These are phyloP conservation scores for Leptocoma aspasia DNA, from an alignment of 2,113 vertebrate species.

Conservation along the genomic window DNA sequence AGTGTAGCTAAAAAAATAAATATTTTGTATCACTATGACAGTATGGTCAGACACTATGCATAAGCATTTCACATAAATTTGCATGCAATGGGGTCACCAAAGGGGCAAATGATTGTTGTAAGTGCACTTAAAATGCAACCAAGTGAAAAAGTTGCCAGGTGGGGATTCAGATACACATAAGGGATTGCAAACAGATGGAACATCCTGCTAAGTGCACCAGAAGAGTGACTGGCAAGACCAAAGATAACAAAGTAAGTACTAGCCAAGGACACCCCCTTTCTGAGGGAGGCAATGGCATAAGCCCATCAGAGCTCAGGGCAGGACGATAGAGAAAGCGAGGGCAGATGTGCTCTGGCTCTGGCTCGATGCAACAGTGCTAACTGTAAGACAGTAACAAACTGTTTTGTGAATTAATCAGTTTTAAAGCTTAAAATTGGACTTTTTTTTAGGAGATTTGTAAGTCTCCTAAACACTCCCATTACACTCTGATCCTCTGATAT, in stretches of 20 bases:
- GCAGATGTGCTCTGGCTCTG: not conserved
- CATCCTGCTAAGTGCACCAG: not conserved
- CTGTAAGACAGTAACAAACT: not conserved
- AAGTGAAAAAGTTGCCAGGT: not conserved
- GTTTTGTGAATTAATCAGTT: not conserved
- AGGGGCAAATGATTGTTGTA: not conserved
- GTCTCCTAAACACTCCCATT: not conserved
- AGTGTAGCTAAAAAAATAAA: not conserved
- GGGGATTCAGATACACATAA: not conserved
- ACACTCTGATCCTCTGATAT: not conserved
- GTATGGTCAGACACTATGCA: not conserved
- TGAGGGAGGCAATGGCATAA: not conserved
- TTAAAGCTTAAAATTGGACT: not conserved
- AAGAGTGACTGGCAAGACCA: not conserved
- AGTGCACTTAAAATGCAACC: not conserved
- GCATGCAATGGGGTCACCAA: accelerated
- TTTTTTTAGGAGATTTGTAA: not conserved
- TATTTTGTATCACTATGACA: not conserved
- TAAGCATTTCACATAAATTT: not conserved
- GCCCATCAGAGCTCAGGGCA: not conserved
- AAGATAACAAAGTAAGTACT: not conserved
- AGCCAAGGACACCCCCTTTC: not conserved
- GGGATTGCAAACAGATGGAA: not conserved
- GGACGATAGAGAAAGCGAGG: accelerated
- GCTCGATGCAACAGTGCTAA: not conserved